phyloP scores from a whole-genome alignment of 2,113 vertebrate species.

The Labeo catla region DNA sequence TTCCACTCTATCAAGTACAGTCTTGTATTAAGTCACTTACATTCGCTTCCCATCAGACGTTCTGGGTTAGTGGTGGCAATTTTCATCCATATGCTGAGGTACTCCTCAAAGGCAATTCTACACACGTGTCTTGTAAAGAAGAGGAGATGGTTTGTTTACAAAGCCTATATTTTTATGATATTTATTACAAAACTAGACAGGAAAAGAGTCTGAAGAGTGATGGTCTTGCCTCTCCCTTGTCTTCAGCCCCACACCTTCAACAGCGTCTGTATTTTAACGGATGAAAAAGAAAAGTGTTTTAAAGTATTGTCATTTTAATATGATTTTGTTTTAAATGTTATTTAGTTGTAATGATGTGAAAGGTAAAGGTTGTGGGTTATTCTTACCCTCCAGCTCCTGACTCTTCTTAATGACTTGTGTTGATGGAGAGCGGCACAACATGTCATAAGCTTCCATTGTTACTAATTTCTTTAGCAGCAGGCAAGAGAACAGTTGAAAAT shows the following conservation, averaged over 20 bases:
- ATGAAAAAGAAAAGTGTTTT: not conserved
- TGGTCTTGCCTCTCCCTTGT: not conserved
- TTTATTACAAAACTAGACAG: not conserved
- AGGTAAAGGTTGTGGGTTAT: not conserved
- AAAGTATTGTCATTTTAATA: not conserved
- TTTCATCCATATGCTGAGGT: conserved; percentile 28
- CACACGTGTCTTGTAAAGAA: not conserved
- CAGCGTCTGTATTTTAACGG: not conserved
- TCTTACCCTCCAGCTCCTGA: not conserved
- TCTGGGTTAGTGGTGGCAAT: conserved; percentile 37
- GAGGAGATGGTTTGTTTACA: not conserved
- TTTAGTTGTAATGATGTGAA: not conserved
- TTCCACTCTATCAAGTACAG: not conserved
- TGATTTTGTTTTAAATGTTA: not conserved
- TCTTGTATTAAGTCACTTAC: conserved; percentile 5
- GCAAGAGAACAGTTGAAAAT: not conserved
- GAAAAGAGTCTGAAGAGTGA: not conserved
- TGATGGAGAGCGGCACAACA: not conserved
- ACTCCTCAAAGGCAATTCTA: conserved; percentile 45
- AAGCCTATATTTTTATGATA: not conserved
- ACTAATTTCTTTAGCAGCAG: not conserved
- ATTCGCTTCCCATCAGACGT: not conserved
- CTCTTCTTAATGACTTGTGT: not conserved
- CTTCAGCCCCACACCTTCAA: not conserved
- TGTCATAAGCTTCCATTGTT: not conserved